These are phyloP conservation scores for Acronicta psi DNA, from an alignment of 2,888 invertebrate species.

Conservation along the genomic window DNA sequence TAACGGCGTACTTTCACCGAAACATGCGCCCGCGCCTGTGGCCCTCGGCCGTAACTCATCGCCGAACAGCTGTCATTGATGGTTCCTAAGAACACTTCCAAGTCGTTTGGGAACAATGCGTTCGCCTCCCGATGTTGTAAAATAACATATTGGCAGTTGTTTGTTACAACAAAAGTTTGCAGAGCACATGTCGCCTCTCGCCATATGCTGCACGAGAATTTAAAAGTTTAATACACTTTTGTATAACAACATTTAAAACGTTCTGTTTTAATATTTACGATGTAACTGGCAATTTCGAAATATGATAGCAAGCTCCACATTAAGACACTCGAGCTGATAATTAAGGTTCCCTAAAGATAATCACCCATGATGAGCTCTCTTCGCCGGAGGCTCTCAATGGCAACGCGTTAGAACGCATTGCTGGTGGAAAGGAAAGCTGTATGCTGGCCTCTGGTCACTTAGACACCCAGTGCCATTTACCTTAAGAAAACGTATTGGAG, in stretches of 20 bases:
- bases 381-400: slow-evolving; percentile 53
- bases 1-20: slow-evolving; percentile 68
- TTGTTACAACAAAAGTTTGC: slow-evolving; percentile 22
- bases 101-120: slow-evolving; percentile 54
- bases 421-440: slow-evolving; percentile 54
- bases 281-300: slow-evolving; percentile 24
- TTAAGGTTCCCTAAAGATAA: slow-evolving; percentile 67
- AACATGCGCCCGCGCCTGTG: slow-evolving; percentile 57
- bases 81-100: slow-evolving; percentile 53
- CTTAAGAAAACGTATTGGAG: slow-evolving; percentile 20
- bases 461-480: slow-evolving; percentile 42
- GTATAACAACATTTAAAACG: not conserved
- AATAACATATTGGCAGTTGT: slow-evolving; percentile 46
- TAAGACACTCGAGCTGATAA: slow-evolving; percentile 62
- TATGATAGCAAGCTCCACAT: slow-evolving; percentile 49
- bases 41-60: slow-evolving; percentile 63
- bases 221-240: slow-evolving; percentile 1
- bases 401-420: slow-evolving; percentile 38
- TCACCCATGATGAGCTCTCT: slow-evolving; percentile 58
- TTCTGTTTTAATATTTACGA: not conserved
- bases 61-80: slow-evolving; percentile 62
- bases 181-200: slow-evolving; percentile 38
- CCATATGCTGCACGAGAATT: slow-evolving; percentile 19
- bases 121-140: slow-evolving; percentile 40
- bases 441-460: slow-evolving; percentile 55